phyloP scores from a whole-genome alignment of 2,888 invertebrate species.

The Ochlodes sylvanus region DNA sequence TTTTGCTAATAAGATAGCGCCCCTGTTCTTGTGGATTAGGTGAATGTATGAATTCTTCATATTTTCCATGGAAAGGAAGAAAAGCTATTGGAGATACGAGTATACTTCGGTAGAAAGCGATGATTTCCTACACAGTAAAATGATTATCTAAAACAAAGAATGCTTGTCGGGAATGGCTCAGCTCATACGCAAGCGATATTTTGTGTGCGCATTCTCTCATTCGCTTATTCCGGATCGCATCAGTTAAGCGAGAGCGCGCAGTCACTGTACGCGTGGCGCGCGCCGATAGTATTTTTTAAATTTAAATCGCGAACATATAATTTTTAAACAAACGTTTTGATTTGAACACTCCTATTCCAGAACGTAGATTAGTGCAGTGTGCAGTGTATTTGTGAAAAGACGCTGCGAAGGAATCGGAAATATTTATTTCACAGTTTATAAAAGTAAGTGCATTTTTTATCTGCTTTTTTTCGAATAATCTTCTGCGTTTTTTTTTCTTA shows the following conservation, averaged over 20 bases:
- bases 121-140: constrained; percentile 26
- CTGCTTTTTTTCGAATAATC: not conserved
- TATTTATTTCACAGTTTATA: constrained; percentile 19
- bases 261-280: constrained; percentile 49
- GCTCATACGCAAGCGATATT: constrained; percentile 43
- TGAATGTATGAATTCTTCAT: no score
- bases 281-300: constrained; percentile 43
- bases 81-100: no score
- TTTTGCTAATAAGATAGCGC: no score
- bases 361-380: constrained; percentile 42
- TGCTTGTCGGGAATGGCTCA: constrained; percentile 40
- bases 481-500: not conserved
- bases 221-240: constrained; percentile 47
- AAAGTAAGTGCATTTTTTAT: constrained; percentile 41
- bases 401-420: constrained; percentile 41
- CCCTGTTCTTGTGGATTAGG: no score
- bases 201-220: constrained; percentile 48
- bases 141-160: constrained; percentile 38
- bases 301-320: constrained; percentile 46
- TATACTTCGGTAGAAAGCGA: constrained; percentile 28
- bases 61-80: no score
- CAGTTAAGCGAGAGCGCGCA: constrained; percentile 56
- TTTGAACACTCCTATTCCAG: constrained; percentile 39
- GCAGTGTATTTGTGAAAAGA: constrained; percentile 45
- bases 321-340: constrained; percentile 43